phyloP scores from a whole-genome alignment of 2,797 vertebrate species.

The Sarcoramphus papa region DNA sequence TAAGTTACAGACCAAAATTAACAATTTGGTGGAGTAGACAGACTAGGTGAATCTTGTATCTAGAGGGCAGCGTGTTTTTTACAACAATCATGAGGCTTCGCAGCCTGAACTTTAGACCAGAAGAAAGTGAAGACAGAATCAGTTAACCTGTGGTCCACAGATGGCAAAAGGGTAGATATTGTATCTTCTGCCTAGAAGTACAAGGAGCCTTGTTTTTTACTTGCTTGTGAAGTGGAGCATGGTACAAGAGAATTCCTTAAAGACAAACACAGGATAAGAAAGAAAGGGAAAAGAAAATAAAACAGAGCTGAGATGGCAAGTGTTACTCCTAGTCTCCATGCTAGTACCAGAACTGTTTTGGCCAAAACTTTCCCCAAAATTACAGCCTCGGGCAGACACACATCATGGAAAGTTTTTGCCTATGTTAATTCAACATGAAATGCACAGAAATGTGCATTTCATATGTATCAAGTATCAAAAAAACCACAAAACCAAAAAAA shows the following conservation, averaged over 20 bases:
- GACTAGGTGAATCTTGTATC: neutral
- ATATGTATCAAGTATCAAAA: neutral
- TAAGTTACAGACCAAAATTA: neutral
- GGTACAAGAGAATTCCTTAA: neutral
- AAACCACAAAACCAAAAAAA: neutral
- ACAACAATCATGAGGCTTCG: neutral
- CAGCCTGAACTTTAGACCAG: neutral
- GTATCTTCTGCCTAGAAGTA: neutral
- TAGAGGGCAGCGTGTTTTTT: neutral
- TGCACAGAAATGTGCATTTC: neutral
- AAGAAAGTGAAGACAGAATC: neutral
- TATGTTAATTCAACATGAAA: neutral
- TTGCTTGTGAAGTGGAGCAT: neutral
- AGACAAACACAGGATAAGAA: neutral
- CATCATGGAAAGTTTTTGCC: neutral
- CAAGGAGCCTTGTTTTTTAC: neutral
- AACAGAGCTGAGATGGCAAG: neutral
- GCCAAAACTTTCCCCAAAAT: neutral
- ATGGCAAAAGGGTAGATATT: neutral
- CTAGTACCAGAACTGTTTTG: neutral
- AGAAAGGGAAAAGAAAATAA: neutral
- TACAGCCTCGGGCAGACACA: neutral
- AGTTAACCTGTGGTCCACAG: neutral
- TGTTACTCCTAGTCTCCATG: neutral
- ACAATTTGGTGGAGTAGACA: neutral